phyloP scores from a whole-genome alignment of 2,888 invertebrate species.

The Rhagophthalmus giganteus region DNA sequence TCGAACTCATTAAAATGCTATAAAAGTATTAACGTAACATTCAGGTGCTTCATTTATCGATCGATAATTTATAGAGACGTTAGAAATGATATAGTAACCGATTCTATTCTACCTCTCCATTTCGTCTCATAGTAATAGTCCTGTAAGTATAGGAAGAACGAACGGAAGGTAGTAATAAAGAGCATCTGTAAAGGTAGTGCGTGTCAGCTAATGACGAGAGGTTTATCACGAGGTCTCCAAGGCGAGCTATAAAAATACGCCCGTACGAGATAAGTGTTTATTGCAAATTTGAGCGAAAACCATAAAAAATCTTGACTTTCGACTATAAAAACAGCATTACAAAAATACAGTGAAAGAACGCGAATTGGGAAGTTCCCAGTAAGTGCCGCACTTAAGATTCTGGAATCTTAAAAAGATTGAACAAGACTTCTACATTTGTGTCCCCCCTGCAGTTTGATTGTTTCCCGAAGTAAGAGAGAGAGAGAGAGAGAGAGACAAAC shows the following conservation, averaged over 20 bases:
- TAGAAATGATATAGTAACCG: too few relatives aligned
- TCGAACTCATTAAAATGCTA: too few relatives aligned
- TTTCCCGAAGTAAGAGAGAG: slow-evolving; percentile 36
- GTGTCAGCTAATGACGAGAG: slow-evolving; percentile 34
- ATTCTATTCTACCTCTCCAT: too few relatives aligned
- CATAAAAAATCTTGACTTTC: slow-evolving; percentile 34
- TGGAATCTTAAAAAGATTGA: slow-evolving; percentile 54
- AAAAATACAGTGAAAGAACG: slow-evolving; percentile 24
- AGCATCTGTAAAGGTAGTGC: slow-evolving; percentile 33
- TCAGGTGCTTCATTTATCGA: too few relatives aligned
- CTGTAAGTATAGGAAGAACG: slow-evolving; percentile 15
- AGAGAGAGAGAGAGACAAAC: too few relatives aligned
- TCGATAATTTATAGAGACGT: too few relatives aligned
- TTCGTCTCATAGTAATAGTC: slow-evolving; percentile 19
- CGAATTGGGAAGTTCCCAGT: slow-evolving; percentile 27
- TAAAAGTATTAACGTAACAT: too few relatives aligned
- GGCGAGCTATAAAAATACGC: slow-evolving; percentile 32
- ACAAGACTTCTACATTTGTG: slow-evolving; percentile 58
- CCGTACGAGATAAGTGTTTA: slow-evolving; percentile 36
- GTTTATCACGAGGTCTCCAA: slow-evolving; percentile 33
- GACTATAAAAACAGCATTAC: slow-evolving; percentile 25
- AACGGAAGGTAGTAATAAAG: slow-evolving; percentile 34
- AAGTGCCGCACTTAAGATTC: slow-evolving; percentile 39
- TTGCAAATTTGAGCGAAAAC: slow-evolving; percentile 34
- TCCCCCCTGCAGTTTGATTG: slow-evolving; percentile 48